phyloP scores from a whole-genome alignment of 2,888 invertebrate genomes.

The Pandemis heparana region DNA sequence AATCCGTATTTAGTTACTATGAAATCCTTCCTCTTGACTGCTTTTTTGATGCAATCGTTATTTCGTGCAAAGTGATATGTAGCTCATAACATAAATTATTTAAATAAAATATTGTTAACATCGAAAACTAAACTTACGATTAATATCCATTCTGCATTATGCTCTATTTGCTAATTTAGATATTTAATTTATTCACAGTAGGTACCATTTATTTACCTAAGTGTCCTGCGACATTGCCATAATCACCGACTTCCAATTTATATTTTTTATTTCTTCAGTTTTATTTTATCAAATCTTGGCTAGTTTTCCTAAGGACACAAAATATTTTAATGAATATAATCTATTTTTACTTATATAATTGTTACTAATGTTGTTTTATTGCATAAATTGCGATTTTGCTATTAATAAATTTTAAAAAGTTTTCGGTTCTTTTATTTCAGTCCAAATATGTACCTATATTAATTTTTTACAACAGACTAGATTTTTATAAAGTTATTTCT shows the following conservation, averaged over 20 bases:
- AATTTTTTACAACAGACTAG: too few species aligned
- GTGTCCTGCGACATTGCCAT: neutral
- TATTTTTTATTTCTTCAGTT: neutral
- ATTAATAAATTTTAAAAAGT: conserved; percentile 56
- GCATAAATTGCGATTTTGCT: conserved; percentile 48
- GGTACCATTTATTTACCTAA: neutral
- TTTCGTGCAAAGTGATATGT: conserved; percentile 2
- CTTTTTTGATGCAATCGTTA: conserved; percentile 12
- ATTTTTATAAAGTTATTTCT: too few species aligned
- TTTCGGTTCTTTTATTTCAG: conserved; percentile 5
- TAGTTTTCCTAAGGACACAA: conserved; percentile 4
- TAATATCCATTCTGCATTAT: neutral
- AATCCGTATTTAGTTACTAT: neutral
- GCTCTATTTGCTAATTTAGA: conserved; percentile 21
- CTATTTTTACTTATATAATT: conserved; percentile 34
- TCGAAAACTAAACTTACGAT: conserved; percentile 4
- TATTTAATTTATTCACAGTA: conserved; percentile 5
- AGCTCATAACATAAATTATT: conserved; percentile 27
- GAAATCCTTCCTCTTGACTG: neutral
- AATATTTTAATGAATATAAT: conserved; percentile 12
- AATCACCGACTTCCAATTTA: neutral
- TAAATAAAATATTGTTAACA: conserved; percentile 3
- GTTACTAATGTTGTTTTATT: conserved; percentile 61
- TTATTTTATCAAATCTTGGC: neutral
- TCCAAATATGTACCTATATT: neutral